Base-by-base conservation (phyloP, 2,797 vertebrate genomes). In the Liparis tanakae region DNA sequence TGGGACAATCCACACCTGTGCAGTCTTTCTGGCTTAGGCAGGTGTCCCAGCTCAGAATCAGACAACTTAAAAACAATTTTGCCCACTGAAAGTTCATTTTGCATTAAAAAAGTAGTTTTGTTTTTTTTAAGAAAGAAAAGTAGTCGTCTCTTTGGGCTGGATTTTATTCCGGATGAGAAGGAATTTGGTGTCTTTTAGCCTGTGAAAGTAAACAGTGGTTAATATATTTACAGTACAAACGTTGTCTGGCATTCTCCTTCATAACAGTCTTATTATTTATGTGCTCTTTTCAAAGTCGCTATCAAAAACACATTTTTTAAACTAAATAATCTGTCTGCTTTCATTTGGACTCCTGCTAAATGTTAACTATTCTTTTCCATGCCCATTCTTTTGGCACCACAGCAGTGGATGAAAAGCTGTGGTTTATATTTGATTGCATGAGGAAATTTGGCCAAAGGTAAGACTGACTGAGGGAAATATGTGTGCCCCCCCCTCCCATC, bases 1-100 rank as follows among this genome's bases (percentile, higher is more conserved):
- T 80, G 1, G 95, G 94, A 83, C 98, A 99, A 70, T 95, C 92
- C 0, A 89, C 85, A 0, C 94, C 95, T 0, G 96, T 95, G 92
- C 97, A 99, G 90, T 99, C 96, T 79, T 77, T 92, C 85, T 95
- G 94, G 5, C 92, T 90, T 0, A 33, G 46, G 62, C 75, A 85
- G 20, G 69, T 0, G 0, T 91, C 76, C 0, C 60, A 2, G 10
- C 82, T 87, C 1, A 93, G 56, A 1, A 94, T 51, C 7, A 92
- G 20, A 58, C 82, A 74, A 75, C 70, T 75, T 0, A 80, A 61
- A 70, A 88, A 77, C 67, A 89, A 74, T 3, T 17, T 39, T 37
- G 10, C 51, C 54, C 41, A 75, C 20, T 65, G 81, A 75, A 65
- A 20, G 61, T 72, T 82, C 94, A 95, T 95, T 81, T 91, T 93